Percentiles rank a stretch among this genome's conserved stretches.
phyloP scores from a whole-genome alignment of 1,140 invertebrate genomes.

The Procambarus clarkii region DNA sequence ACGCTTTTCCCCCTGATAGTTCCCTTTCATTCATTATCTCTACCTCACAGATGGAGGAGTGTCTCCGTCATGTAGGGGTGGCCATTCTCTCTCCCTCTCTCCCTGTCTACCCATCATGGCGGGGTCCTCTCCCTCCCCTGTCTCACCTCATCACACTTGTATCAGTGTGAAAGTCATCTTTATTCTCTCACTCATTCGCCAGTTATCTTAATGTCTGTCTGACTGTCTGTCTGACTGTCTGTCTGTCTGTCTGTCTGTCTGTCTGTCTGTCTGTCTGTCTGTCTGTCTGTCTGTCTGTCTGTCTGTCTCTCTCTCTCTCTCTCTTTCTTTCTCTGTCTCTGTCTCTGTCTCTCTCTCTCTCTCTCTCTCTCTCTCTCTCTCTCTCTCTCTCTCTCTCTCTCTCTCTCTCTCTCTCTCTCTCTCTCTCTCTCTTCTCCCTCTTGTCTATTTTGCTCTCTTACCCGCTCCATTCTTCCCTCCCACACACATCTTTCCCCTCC shows the following conservation, averaged over 20 bases:
- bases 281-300: slow-evolving; percentile 13
- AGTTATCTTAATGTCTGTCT: not conserved
- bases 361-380: not conserved
- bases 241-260: slow-evolving; percentile 23
- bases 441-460: no score
- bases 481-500: no score
- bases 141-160: not conserved
- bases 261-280: not conserved
- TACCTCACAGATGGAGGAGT: no score
- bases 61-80: no score
- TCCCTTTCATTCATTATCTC: no score
- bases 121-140: not conserved
- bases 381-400: not conserved
- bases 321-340: not conserved
- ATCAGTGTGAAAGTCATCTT: not conserved
- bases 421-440: not conserved
- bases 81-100: no score
- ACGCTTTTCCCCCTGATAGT: no score
- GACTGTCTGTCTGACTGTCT: slow-evolving; percentile 1
- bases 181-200: not conserved
- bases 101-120: not conserved
- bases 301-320: not conserved
- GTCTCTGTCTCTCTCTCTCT: not conserved
- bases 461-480: no score
- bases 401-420: not conserved